Evolutionary conservation across 1,140 invertebrate species (phyloP).

Genomic region (Drosophila kohkoa): DNA sequence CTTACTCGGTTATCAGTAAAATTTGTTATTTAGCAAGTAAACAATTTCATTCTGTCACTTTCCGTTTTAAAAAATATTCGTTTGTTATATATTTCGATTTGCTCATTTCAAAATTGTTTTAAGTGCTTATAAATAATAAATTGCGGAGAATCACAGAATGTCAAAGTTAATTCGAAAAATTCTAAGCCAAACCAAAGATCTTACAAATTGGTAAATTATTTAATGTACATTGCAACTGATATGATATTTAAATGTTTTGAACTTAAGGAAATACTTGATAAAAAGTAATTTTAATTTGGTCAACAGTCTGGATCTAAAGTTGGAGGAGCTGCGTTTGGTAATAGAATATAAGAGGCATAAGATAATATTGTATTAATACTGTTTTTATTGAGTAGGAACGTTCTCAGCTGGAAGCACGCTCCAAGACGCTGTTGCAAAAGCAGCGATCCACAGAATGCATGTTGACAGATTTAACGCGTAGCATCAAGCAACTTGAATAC

Average conservation of each 20-base stretch:
- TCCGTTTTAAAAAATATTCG: background rate
- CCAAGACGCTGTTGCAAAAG: constrained; percentile 7
- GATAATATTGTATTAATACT: background rate
- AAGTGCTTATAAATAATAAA: background rate
- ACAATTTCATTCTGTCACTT: background rate
- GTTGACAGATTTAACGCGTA: constrained; percentile 57
- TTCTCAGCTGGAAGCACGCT: background rate
- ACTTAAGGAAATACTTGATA: constrained; percentile 40
- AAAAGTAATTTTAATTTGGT: constrained; percentile 37
- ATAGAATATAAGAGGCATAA: background rate
- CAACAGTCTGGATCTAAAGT: constrained; percentile 31
- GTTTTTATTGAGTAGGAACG: constrained; percentile 39
- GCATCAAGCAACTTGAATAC: constrained; percentile 60
- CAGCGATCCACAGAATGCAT: constrained; percentile 45
- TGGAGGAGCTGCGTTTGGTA: constrained; percentile 58
- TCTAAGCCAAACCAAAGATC: constrained; percentile 21
- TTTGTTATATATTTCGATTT: constrained; percentile 5
- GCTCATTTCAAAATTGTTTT: constrained; percentile 5
- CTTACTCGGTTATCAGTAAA: no score
- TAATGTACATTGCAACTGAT: background rate
- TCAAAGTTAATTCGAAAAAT: constrained; percentile 36
- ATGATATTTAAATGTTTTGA: background rate
- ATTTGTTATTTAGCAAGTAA: background rate
- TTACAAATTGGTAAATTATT: constrained; percentile 22
- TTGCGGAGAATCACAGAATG: constrained; percentile 1